Percentiles rank a stretch among this genome's conserved stretches.
Evolutionary conservation across 1,140 invertebrate genomes (phyloP).

Genomic region (Aphidius gifuensis): DNA sequence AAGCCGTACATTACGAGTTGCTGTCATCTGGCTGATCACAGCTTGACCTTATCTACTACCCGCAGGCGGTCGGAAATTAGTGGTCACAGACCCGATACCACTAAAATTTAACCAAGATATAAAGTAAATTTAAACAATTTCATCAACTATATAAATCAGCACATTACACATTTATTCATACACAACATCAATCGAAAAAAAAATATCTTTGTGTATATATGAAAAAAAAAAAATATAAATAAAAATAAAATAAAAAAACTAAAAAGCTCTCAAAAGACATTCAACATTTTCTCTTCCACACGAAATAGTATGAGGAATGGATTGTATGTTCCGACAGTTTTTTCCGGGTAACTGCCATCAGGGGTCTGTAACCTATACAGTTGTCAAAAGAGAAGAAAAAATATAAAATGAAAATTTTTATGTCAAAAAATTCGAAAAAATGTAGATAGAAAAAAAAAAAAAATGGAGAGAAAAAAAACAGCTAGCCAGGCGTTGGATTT

Average conservation of each 20-base stretch:
- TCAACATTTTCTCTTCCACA: constrained; percentile 1
- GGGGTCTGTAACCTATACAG: constrained; percentile 14
- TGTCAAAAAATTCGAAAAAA: constrained; percentile 27
- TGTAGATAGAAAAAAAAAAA: not conserved
- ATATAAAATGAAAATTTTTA: not conserved
- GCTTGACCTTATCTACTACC: constrained; percentile 22
- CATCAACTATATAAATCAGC: too few species aligned
- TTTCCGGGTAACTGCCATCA: constrained; percentile 17
- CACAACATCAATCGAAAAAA: not conserved
- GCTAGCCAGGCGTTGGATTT: constrained; percentile 23
- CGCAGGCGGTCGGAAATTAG: constrained; percentile 19
- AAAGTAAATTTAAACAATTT: not conserved
- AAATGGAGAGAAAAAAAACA: constrained; percentile 11
- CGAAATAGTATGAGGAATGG: constrained; percentile 20
- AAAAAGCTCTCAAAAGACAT: not conserved
- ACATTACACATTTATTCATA: too few species aligned
- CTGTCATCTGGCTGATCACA: constrained; percentile 20
- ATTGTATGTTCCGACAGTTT: constrained; percentile 24
- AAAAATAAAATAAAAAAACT: not conserved
- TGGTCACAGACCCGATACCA: not conserved
- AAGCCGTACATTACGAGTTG: not conserved
- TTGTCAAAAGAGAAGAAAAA: constrained; percentile 2
- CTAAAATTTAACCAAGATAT: constrained; percentile 4
- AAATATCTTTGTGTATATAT: too few species aligned
- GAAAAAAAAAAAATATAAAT: not conserved